phyloP scores from a whole-genome alignment of 2,113 vertebrate genomes.

The Agelaius phoeniceus region DNA sequence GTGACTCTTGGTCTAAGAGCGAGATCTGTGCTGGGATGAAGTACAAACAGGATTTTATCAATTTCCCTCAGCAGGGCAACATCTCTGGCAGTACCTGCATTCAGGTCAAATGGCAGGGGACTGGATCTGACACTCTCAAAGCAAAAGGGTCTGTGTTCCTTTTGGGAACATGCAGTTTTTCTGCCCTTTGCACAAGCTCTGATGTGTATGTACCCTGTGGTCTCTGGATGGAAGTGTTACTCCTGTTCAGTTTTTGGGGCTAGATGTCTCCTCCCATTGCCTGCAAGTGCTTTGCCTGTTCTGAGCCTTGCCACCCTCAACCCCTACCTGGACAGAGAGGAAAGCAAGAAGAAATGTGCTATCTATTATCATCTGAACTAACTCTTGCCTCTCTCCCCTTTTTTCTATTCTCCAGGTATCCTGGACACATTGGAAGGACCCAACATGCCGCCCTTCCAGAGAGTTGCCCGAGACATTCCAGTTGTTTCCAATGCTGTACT shows the following conservation, averaged over 20 bases:
- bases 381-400: not conserved
- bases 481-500: slow-evolving; percentile 66
- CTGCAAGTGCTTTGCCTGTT: not conserved
- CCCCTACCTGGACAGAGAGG: not conserved
- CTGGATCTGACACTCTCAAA: not conserved
- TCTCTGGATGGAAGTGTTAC: not conserved
- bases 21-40: not conserved
- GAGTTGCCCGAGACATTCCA: slow-evolving; percentile 90
- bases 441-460: slow-evolving; percentile 86
- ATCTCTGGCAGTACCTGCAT: not conserved
- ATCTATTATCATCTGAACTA: not conserved
- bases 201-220: not conserved
- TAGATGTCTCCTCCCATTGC: not conserved
- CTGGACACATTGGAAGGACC: slow-evolving; percentile 91
- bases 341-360: not conserved
- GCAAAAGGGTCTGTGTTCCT: not conserved
- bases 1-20: not conserved
- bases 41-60: not conserved
- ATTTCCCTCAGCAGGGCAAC: not conserved
- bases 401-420: slow-evolving; percentile 78
- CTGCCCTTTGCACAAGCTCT: not conserved
- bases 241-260: not conserved
- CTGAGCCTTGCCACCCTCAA: not conserved
- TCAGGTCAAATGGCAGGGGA: not conserved
- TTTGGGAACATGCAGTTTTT: not conserved